Base-by-base conservation (phyloP, 2,113 vertebrate species). In the Camelus bactrianus region DNA sequence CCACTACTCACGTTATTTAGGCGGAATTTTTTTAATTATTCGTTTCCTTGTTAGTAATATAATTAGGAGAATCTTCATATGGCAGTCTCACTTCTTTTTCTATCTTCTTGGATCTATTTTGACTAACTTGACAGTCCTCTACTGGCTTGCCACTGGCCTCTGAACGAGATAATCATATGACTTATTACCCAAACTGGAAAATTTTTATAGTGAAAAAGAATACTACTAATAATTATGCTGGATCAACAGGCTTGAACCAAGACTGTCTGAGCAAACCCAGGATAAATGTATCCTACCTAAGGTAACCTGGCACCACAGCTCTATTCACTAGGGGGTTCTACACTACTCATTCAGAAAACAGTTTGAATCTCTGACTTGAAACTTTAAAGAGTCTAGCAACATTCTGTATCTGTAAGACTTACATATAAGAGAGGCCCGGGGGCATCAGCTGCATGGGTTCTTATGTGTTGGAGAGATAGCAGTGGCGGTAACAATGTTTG, bases 21-120 rank as follows among this genome's bases (percentile, higher is more conserved):
- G 73, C 82, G 60, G n/a, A 94, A 67, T 89, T 83, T 96, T 87
- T 58, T 4, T 24, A 90, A 93, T 30, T 54, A 10, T 80, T 76
- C 81, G 62, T 60, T 32, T 72, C 14, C 46, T 83, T 91, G 48
- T 70, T 46, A 79, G 35, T 22, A 81, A 3, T 72, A 17, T 95
- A 64, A 87, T 58, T 28, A 42, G 12, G 8, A 92, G 6, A 93
- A 72, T 72, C 67, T 89, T 76, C 69, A 20, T 67, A 38, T 20
- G 35, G 9, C 2, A 54, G 2, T 82, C 91, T 94, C 60, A 46
- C 15, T 94, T 88, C 28, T 16, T 73, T 54, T 77, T 80, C 12
- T 60, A 24, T 48, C 10, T 89, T 89, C 35, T 82, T 73, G 46
- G 3, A 54, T 72, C 52, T 67, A 73, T 73, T 95, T 38, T 76